Percentiles rank a stretch among this genome's conserved stretches.
phyloP scores from a whole-genome alignment of 1,140 invertebrate genomes.

The Latrodectus geometricus region DNA sequence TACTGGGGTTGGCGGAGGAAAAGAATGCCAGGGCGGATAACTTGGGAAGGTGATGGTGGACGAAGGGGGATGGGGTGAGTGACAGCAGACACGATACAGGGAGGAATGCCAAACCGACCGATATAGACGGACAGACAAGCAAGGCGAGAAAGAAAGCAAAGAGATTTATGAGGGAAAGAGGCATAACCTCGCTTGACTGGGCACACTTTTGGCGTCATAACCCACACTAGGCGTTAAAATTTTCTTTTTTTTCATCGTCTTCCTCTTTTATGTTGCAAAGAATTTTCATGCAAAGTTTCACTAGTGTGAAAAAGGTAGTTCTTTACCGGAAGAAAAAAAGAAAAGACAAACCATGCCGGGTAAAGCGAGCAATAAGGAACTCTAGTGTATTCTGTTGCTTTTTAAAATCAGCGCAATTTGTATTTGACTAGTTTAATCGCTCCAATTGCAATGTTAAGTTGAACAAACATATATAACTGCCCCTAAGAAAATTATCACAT shows the following conservation, averaged over 20 bases:
- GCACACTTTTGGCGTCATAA: constrained; percentile 13
- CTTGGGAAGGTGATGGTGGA: not conserved
- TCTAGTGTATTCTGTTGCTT: no score
- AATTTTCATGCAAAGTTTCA: no score
- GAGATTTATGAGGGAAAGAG: constrained; percentile 46
- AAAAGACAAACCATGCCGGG: no score
- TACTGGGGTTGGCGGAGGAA: constrained; percentile 19
- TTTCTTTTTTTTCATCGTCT: not conserved
- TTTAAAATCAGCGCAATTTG: no score
- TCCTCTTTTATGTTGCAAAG: no score
- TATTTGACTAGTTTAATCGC: no score
- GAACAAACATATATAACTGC: no score
- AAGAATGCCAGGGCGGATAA: constrained; percentile 24
- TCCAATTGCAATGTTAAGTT: no score
- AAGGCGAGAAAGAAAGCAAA: constrained; percentile 2
- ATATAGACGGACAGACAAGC: constrained; percentile 48
- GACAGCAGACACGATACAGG: constrained; percentile 6
- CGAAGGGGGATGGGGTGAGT: not conserved
- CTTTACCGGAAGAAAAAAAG: no score
- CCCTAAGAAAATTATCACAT: no score
- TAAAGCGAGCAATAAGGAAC: no score
- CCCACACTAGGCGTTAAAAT: not conserved
- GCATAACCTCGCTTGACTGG: constrained; percentile 23
- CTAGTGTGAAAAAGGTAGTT: no score
- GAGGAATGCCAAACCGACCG: constrained; percentile 48